Conservation (phyloP, 1,140 invertebrate species). For the Calliopsis andreniformis region DNA sequence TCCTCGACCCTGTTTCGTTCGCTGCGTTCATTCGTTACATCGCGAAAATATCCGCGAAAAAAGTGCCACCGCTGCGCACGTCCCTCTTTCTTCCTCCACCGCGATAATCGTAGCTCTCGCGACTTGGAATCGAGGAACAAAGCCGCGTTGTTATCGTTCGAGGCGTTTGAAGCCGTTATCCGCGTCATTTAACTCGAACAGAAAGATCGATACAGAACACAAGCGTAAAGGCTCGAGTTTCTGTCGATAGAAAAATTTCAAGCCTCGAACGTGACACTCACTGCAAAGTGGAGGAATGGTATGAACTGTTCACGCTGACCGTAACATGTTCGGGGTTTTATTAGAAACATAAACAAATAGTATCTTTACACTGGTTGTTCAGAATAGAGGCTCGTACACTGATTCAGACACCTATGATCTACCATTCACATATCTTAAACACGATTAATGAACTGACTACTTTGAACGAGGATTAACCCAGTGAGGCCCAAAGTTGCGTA, state of each 20-base stretch:
- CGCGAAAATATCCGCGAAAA: not conserved
- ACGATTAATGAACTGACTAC: too few relatives aligned
- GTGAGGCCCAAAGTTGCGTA: too few relatives aligned
- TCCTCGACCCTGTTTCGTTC: slow-evolving; percentile 19
- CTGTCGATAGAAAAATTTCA: too few relatives aligned
- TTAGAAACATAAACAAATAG: slow-evolving; percentile 70
- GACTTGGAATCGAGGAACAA: not conserved
- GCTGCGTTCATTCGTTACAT: slow-evolving; percentile 4
- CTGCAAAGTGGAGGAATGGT: too few relatives aligned
- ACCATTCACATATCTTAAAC: too few relatives aligned
- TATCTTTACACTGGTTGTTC: slow-evolving; percentile 21
- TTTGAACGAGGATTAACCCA: too few relatives aligned
- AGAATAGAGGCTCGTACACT: not conserved
- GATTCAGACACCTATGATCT: not conserved
- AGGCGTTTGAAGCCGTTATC: not conserved
- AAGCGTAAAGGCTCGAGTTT: too few relatives aligned
- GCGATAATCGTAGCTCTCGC: not conserved
- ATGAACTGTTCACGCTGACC: not conserved
- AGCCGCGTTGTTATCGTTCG: not conserved
- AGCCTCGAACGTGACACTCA: too few relatives aligned
- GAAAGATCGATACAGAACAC: not conserved
- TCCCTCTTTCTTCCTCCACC: not conserved
- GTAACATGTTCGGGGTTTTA: slow-evolving; percentile 52
- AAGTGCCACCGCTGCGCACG: too few relatives aligned
- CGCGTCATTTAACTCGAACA: slow-evolving; percentile 2